Percentiles rank a stretch among this genome's conserved stretches.
Evolutionary conservation across 2,113 vertebrate species (phyloP).

Genomic region (Dipodomys stephensi): DNA sequence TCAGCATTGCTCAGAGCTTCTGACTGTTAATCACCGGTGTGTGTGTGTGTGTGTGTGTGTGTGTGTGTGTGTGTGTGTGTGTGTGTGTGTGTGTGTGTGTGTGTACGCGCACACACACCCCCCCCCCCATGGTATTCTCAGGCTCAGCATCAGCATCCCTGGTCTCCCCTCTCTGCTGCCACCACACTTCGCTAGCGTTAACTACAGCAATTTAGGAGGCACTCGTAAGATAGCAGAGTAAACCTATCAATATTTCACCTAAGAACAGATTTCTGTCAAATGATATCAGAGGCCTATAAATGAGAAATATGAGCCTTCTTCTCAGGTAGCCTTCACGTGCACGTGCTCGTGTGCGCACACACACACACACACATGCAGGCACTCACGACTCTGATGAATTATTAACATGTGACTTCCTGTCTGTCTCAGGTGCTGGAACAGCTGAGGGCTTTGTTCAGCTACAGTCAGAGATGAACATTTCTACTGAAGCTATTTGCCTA

Average conservation of each 20-base stretch:
- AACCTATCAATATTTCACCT: constrained; percentile 71
- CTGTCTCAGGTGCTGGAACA: constrained; percentile 63
- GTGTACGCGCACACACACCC: fast-evolving
- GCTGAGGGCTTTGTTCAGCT: constrained; percentile 61
- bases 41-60: too few relatives aligned
- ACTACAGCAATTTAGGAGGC: constrained; percentile 78
- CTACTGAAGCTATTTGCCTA: constrained; percentile 65
- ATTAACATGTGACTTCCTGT: constrained; percentile 65
- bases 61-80: background rate
- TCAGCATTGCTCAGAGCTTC: background rate
- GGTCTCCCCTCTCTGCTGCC: constrained; percentile 59
- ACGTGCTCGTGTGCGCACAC: background rate
- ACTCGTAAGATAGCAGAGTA: constrained; percentile 52
- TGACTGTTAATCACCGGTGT: background rate
- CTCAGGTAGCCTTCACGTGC: constrained; percentile 1
- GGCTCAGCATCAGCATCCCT: background rate
- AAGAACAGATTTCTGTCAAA: constrained; percentile 76
- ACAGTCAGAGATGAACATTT: constrained; percentile 30
- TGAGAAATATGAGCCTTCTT: constrained; percentile 65
- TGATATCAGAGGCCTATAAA: constrained; percentile 65
- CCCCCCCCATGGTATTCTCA: fast-evolving
- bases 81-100: background rate
- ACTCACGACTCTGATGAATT: constrained; percentile 51
- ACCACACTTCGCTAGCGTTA: constrained; percentile 67
- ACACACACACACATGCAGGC: background rate